Evolutionary conservation across 2,888 invertebrate genomes (phyloP).

Genomic region (Syrista parreyssii): DNA sequence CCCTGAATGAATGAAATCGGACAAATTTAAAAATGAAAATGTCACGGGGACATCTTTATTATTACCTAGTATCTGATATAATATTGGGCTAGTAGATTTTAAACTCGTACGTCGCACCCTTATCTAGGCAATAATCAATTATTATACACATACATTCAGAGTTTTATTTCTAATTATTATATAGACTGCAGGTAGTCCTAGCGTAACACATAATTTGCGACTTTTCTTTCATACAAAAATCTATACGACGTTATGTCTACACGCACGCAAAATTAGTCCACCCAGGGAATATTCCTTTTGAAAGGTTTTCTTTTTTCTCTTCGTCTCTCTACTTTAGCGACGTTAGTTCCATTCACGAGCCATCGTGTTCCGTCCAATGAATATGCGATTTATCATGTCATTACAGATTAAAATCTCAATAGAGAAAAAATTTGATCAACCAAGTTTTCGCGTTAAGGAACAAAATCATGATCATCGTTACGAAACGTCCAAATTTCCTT

Average conservation of each 20-base stretch:
- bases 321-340: not conserved
- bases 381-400: not conserved
- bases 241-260: slow-evolving; percentile 43
- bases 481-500: not conserved
- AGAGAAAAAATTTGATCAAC: not conserved
- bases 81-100: slow-evolving; percentile 56
- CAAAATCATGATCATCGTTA: not conserved
- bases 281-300: not conserved
- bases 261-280: slow-evolving; percentile 27
- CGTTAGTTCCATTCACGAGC: not conserved
- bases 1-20: not conserved
- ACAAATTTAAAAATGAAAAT: slow-evolving; percentile 55
- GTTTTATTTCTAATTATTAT: slow-evolving; percentile 39
- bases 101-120: slow-evolving; percentile 45
- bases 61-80: slow-evolving; percentile 58
- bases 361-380: not conserved
- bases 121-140: slow-evolving; percentile 58
- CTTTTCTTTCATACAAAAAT: slow-evolving; percentile 50
- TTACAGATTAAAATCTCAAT: not conserved
- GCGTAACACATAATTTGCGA: slow-evolving; percentile 32
- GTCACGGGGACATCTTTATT: slow-evolving; percentile 60
- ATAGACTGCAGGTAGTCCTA: slow-evolving; percentile 45
- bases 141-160: slow-evolving; percentile 60
- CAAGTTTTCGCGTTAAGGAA: not conserved
- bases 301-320: not conserved